Conservation (phyloP, 2,797 vertebrate species). For the Melanotaenia pygmaea region DNA sequence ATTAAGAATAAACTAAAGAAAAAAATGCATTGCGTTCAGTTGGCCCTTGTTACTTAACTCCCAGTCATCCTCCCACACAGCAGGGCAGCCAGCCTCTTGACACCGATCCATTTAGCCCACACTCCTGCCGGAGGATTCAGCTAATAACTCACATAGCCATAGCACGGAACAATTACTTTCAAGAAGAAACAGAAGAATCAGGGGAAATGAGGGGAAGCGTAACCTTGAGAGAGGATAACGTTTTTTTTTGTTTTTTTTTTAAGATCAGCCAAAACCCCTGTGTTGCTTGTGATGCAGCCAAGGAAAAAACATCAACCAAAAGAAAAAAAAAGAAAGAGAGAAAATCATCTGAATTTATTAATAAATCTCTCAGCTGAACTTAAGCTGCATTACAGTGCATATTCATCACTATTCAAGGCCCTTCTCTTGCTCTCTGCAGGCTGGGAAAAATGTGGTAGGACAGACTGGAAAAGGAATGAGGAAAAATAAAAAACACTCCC, state of each 20-base stretch:
- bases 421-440: conserved; percentile 35
- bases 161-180: conserved; percentile 70
- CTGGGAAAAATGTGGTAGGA: conserved; percentile 20
- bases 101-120: conserved; percentile 78
- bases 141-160: conserved; percentile 72
- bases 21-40: conserved; percentile 35
- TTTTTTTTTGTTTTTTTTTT: conserved; percentile 23
- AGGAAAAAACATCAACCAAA: conserved; percentile 12
- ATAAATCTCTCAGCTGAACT: conserved; percentile 60
- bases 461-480: conserved; percentile 35
- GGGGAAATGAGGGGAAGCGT: conserved; percentile 64
- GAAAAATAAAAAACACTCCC: conserved; percentile 36
- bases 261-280: conserved; percentile 52
- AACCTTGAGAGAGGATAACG: conserved; percentile 68
- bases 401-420: conserved; percentile 64
- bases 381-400: conserved; percentile 49
- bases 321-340: conserved; percentile 7
- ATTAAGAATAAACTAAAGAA: no score
- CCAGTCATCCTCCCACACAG: conserved; percentile 72
- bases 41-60: conserved; percentile 72
- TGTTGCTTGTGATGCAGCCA: conserved; percentile 44
- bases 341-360: conserved; percentile 50
- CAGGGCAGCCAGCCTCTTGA: conserved; percentile 76
- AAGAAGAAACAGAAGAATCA: conserved; percentile 69
- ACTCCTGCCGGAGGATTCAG: conserved; percentile 70